phyloP scores from a whole-genome alignment of 2,888 invertebrate species.

The Odontocerum albicorne region DNA sequence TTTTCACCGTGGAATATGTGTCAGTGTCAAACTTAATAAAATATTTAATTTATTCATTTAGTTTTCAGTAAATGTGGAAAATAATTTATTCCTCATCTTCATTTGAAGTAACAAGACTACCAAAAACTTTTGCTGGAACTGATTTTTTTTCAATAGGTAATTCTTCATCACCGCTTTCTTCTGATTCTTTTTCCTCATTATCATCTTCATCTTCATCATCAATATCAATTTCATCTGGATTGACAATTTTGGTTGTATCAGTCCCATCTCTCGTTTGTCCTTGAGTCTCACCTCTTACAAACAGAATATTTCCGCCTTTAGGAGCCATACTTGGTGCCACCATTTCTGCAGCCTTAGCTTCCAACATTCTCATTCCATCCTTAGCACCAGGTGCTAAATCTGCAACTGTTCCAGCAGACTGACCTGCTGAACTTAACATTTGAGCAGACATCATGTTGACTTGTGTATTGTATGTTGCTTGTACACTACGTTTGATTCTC shows the following conservation, averaged over 20 bases:
- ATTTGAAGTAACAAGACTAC: conserved; percentile 62
- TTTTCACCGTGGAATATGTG: too few species aligned
- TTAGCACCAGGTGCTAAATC: conserved; percentile 75
- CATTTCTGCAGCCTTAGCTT: conserved; percentile 80
- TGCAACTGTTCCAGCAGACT: conserved; percentile 67
- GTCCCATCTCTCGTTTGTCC: conserved; percentile 62
- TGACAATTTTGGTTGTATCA: conserved; percentile 66
- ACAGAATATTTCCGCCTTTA: conserved; percentile 68
- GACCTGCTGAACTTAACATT: conserved; percentile 80
- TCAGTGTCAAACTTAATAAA: too few species aligned
- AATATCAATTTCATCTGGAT: conserved; percentile 88
- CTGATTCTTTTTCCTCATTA: conserved; percentile 62
- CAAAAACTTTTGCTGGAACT: conserved; percentile 91
- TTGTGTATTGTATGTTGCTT: conserved; percentile 98
- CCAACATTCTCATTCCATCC: conserved; percentile 87
- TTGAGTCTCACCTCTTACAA: conserved; percentile 86
- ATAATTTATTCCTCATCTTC: conserved; percentile 36
- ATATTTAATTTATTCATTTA: too few species aligned
- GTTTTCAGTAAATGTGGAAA: too few species aligned
- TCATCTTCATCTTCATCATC: conserved; percentile 74
- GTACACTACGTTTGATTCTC: conserved; percentile 94
- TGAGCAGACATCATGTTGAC: conserved; percentile 99
- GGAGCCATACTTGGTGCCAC: conserved; percentile 45
- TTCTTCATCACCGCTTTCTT: conserved; percentile 60
- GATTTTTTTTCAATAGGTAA: conserved; percentile 81